Evolutionary conservation across 2,113 vertebrate genomes (phyloP), one percentile per base, ranked within the genome.

Genomic region (Oncorhynchus tshawytscha): DNA sequence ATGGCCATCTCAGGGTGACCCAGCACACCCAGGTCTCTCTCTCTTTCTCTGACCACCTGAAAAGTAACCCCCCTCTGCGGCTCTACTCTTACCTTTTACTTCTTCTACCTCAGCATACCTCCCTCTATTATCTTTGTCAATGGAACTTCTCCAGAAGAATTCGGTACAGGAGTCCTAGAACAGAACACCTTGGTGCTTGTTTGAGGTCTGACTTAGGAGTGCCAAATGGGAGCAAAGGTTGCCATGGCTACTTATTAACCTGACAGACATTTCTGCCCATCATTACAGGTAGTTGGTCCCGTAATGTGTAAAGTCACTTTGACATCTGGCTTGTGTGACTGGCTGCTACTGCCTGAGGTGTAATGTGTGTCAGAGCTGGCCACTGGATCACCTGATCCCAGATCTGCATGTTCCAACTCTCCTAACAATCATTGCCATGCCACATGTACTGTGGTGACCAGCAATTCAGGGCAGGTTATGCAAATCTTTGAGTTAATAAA

Each of bases 231-330:
- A 94, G 77, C 95, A 97, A 96, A 96, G 97, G 96, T 98, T 95
- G 87, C 80, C 54, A 69, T 73, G 91, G 90, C 96, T 98, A 98
- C 91, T 97, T 81, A 99, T 99, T 99, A 98, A 99, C 96, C 90
- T 85, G 76, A 73, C 24, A 62, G 79, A 77, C 54, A 82, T 87
- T 88, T 80, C 85, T 90, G 66, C 67, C 78, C 82, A 78, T 85
- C 77, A 85, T 84, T 85, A 85, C 85, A 85, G 83, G 78, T 89
- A 90, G 90, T 80, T 71, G 39, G 39, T 64, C 34, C 74, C 82
- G 49, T 67, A 70, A 45, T 45, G 72, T 76, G 51, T 51, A 16
- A 67, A 80, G 80, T 73, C 20, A 73, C 65, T 77, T 59, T 34
- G 20, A 78, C 57, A 5, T 22, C 8, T 70, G 39, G 45, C 7